Conservation (phyloP, 2,888 invertebrate species). For the Terebella lapidaria region DNA sequence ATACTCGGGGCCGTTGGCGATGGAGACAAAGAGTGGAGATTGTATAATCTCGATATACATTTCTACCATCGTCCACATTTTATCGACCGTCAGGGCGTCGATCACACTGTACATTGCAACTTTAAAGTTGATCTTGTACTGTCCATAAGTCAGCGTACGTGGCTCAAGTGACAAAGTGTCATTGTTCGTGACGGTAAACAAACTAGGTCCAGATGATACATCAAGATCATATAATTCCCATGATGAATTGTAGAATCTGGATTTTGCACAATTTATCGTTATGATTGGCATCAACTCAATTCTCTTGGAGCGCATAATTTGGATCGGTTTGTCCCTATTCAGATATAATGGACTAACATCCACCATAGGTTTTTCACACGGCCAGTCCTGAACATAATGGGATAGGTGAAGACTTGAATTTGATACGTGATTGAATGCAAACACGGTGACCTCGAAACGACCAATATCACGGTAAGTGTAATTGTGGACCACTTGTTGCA, state of each 20-base stretch:
- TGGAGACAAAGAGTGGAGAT: neutral
- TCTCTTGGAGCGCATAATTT: neutral
- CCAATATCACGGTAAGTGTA: neutral
- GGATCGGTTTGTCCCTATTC: no score
- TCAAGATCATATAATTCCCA: neutral
- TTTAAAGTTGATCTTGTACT: neutral
- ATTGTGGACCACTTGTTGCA: neutral
- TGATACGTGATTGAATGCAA: slow-evolving; percentile 3
- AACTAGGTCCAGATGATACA: no score
- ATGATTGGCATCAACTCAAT: neutral
- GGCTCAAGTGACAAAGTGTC: neutral
- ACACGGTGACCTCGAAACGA: neutral
- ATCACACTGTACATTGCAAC: neutral
- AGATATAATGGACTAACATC: neutral
- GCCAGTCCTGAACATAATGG: neutral
- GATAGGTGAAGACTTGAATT: neutral
- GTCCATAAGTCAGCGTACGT: neutral
- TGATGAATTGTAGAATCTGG: neutral
- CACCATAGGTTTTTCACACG: neutral
- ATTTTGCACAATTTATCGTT: neutral
- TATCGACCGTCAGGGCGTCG: neutral
- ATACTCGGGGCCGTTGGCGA: neutral
- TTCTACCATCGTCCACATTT: neutral
- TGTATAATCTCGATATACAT: neutral
- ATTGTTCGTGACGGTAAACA: no score